A percentile compares a stretch with the other conserved stretches of the same genome.
Conservation (phyloP, 2,888 invertebrate genomes). For the Brachynemurus nebulosus region DNA sequence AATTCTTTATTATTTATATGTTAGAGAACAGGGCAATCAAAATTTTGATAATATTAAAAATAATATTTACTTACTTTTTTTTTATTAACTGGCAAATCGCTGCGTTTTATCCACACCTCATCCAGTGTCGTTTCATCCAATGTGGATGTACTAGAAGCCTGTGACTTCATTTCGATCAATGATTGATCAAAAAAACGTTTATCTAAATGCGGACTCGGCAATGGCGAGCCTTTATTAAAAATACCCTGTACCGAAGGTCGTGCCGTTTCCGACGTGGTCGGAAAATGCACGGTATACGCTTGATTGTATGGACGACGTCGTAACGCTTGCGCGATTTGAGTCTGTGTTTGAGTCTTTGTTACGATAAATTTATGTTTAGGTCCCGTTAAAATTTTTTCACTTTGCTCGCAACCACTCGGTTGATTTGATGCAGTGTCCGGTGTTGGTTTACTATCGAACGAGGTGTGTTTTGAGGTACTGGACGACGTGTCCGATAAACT, state of each 20-base stretch:
- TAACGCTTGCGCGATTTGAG: slow-evolving; percentile 29
- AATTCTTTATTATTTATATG: too few relatives aligned
- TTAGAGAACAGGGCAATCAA: too few relatives aligned
- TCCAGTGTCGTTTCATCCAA: slow-evolving; percentile 43
- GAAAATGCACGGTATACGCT: slow-evolving; percentile 55
- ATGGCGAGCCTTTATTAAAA: slow-evolving; percentile 36
- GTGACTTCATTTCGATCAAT: slow-evolving; percentile 64
- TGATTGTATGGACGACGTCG: slow-evolving; percentile 36
- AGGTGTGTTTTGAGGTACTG: slow-evolving; percentile 30
- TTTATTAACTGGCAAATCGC: slow-evolving; percentile 29
- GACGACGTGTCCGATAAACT: slow-evolving; percentile 29
- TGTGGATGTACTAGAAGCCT: slow-evolving; percentile 46
- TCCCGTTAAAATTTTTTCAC: slow-evolving; percentile 23
- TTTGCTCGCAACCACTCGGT: too few relatives aligned
- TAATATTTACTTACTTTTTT: slow-evolving; percentile 37
- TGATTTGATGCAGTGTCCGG: neutral
- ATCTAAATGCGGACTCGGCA: slow-evolving; percentile 54
- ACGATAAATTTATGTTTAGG: slow-evolving; percentile 41
- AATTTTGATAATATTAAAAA: neutral
- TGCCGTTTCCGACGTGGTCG: slow-evolving; percentile 41
- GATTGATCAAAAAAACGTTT: slow-evolving; percentile 72
- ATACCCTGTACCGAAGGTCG: slow-evolving; percentile 47
- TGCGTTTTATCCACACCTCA: slow-evolving; percentile 57
- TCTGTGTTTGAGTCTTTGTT: slow-evolving; percentile 29
- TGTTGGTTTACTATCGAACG: slow-evolving; percentile 26